Conservation (phyloP, 2,888 invertebrate species). For the Apantesis nais region DNA sequence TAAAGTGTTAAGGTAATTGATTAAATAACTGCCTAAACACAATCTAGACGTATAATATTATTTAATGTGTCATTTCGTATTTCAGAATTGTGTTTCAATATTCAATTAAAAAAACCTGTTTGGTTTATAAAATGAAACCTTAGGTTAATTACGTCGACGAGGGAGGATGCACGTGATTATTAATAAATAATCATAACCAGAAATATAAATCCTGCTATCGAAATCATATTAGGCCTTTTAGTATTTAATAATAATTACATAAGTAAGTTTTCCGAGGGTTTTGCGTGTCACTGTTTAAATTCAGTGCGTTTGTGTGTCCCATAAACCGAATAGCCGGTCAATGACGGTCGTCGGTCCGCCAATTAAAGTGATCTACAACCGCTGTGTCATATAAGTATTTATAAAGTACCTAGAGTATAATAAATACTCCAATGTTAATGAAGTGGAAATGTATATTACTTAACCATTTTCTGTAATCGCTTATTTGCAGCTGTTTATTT, state of each 20-base stretch:
- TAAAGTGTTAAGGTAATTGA: no score
- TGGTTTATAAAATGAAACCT: background rate
- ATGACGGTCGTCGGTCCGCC: constrained; percentile 68
- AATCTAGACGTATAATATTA: no score
- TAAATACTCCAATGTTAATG: constrained; percentile 77
- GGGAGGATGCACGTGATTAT: background rate
- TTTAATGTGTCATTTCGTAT: no score
- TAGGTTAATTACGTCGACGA: background rate
- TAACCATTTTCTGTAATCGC: constrained; percentile 66
- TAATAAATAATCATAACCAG: background rate
- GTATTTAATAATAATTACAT: constrained; percentile 22
- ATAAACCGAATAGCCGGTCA: constrained; percentile 67
- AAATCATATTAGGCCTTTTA: background rate
- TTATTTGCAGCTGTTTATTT: constrained; percentile 45
- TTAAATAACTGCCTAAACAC: no score
- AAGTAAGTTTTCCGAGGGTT: constrained; percentile 39
- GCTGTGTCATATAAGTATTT: constrained; percentile 72
- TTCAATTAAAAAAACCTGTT: background rate
- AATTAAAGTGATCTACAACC: constrained; percentile 81
- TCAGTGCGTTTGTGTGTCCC: constrained; percentile 60
- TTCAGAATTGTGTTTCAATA: background rate
- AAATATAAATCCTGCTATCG: background rate
- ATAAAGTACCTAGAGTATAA: constrained; percentile 76
- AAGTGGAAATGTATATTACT: constrained; percentile 73
- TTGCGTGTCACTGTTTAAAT: constrained; percentile 70